phyloP scores from a whole-genome alignment of 2,888 invertebrate species.

The Muschampia plurimacula region DNA sequence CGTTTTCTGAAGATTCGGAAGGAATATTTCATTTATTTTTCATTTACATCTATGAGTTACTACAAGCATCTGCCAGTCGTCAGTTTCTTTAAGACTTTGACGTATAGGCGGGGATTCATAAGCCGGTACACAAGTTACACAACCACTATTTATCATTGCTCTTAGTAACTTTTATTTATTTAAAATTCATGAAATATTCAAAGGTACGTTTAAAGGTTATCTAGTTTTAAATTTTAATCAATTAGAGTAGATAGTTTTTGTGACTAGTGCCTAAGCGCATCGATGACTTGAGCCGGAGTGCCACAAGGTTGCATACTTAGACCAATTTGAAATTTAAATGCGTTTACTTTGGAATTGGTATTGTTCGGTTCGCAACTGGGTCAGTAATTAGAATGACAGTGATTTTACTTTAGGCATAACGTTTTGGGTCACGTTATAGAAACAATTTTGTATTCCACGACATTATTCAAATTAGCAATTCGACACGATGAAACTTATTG shows the following conservation, averaged over 20 bases:
- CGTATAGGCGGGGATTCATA: background rate
- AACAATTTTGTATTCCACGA: slow-evolving; percentile 30
- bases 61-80: background rate
- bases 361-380: slow-evolving; percentile 51
- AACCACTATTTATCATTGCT: background rate
- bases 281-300: slow-evolving; percentile 51
- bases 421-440: slow-evolving; percentile 46
- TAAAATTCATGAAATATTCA: background rate
- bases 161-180: background rate
- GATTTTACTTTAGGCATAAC: slow-evolving; percentile 48
- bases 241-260: slow-evolving; percentile 19
- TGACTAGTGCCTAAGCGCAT: slow-evolving; percentile 25
- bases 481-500: slow-evolving; percentile 8
- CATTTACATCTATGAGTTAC: background rate
- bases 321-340: slow-evolving; percentile 69
- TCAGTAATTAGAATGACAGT: slow-evolving; percentile 55
- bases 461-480: slow-evolving; percentile 5
- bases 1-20: slow-evolving; percentile 14
- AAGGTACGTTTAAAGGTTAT: background rate
- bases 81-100: background rate
- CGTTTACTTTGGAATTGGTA: slow-evolving; percentile 52
- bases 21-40: slow-evolving; percentile 1
- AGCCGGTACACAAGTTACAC: too few relatives aligned
- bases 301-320: slow-evolving; percentile 57
- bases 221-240: slow-evolving; percentile 9